A percentile compares a stretch with the other conserved stretches of the same genome.
Conservation (phyloP, 2,113 vertebrate species). For the Uropsilus gracilis region DNA sequence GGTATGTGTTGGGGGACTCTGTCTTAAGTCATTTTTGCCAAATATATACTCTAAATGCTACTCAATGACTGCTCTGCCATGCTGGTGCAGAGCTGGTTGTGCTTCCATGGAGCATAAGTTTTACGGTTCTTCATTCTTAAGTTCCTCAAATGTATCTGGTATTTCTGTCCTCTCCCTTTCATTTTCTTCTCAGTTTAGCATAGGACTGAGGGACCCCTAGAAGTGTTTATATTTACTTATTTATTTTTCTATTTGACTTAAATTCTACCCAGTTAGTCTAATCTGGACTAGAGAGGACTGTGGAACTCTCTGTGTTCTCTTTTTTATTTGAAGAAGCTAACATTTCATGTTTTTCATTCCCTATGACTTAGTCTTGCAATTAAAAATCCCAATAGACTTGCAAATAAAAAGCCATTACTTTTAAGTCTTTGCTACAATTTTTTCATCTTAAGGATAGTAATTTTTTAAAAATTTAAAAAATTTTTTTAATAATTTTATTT, state of each 20-base stretch:
- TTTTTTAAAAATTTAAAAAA: too few relatives aligned
- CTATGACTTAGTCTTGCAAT: neutral
- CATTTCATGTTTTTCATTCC: neutral
- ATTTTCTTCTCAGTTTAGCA: neutral
- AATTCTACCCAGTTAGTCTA: neutral
- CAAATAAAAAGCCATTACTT: slow-evolving; percentile 30
- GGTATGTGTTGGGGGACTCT: neutral
- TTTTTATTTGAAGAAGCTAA: neutral
- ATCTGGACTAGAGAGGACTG: neutral
- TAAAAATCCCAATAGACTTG: neutral
- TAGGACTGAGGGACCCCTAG: neutral
- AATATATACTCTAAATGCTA: neutral
- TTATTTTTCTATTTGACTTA: neutral
- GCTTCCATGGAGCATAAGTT: neutral
- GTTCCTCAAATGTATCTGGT: neutral
- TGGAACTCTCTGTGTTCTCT: neutral
- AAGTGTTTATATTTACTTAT: neutral
- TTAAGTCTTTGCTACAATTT: slow-evolving; percentile 6
- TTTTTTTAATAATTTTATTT: too few relatives aligned
- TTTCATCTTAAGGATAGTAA: too few relatives aligned
- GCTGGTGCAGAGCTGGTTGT: neutral
- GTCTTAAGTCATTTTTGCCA: neutral
- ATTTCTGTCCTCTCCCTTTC: neutral
- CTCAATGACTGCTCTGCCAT: neutral
- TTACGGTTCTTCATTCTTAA: neutral